Evolutionary conservation across 2,888 invertebrate species (phyloP), one percentile per base, ranked within the genome.

Genomic region (Anthophora plumipes): DNA sequence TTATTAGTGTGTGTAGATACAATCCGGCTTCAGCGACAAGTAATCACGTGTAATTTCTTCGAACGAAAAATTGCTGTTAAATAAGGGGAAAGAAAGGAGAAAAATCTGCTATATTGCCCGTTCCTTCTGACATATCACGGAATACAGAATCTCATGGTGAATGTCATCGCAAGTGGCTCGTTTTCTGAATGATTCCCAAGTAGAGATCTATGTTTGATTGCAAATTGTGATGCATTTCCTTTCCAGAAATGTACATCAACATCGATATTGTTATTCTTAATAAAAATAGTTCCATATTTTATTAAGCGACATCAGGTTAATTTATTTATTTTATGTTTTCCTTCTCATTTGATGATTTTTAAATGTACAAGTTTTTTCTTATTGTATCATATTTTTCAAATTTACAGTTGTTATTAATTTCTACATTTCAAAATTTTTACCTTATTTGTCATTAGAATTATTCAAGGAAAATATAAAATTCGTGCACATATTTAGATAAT

Each of bases 111-210:
- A 52, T n/a, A 70, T 70, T 68, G 5, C 43, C 20, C 0, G 31
- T 48, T 31, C 14, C 31, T 46, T 50, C 50, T 69, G 57, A 25
- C 46, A 69, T 64, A 22, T 76, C 68, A 55, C 39, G 57, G 50
- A 54, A 61, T 48, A 69, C 25, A 37, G 37, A 52, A 54, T 71
- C 54, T n/a, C 37, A 48, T 22, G 64, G 66, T 66, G 71, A 72
- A 72, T 72, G 71, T 55, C 71, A 72, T n/a, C 50, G 41, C 43
- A n/a, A n/a, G 31, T 39, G 22, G 37, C 20, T 48, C 14, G 50
- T 25, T 59, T 50, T 39, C 9, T 70, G 22, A 61, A 70, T 50
- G 69, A 46, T 61, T 61, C 8, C 11, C n/a, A 59, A 61, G 48
- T 20, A 46, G n/a, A 2, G 37, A 48, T 70, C n/a, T 4, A n/a